A percentile compares a stretch with the other conserved stretches of the same genome.
Conservation (phyloP, 2,888 invertebrate genomes). For the Nycteola revayana region DNA sequence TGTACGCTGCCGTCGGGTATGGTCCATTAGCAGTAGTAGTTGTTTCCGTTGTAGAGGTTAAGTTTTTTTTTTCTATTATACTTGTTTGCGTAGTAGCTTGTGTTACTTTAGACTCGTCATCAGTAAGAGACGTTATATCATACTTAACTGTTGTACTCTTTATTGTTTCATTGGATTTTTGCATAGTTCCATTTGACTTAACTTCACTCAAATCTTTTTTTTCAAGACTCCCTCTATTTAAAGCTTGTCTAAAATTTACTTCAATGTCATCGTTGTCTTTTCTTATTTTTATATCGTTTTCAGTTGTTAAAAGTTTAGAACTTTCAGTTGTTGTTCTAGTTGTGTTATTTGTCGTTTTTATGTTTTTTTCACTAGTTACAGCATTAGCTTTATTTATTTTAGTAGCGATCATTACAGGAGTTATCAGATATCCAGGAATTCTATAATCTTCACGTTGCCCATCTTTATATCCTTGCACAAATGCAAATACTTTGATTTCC, state of each 20-base stretch:
- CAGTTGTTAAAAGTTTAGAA: background rate
- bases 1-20: slow-evolving; percentile 23
- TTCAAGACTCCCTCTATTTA: slow-evolving; percentile 31
- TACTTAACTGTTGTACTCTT: background rate
- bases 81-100: background rate
- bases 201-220: slow-evolving; percentile 2
- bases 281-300: background rate
- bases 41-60: background rate
- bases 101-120: background rate
- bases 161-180: background rate
- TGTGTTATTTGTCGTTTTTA: background rate
- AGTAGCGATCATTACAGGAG: slow-evolving; percentile 19
- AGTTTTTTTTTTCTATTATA: background rate
- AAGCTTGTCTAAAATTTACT: slow-evolving; percentile 33
- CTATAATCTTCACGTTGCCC: slow-evolving; percentile 4
- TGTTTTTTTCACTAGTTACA: background rate
- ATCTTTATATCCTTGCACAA: slow-evolving; percentile 5
- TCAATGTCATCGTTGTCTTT: slow-evolving; percentile 33
- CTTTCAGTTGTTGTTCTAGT: no score
- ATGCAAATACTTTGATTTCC: slow-evolving; percentile 3
- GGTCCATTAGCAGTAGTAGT: slow-evolving; percentile 6
- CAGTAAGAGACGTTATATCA: no score
- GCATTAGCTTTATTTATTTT: slow-evolving; percentile 1
- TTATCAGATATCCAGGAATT: slow-evolving; percentile 17
- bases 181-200: background rate